Evolutionary conservation across 2,888 invertebrate genomes (phyloP), one percentile per base, ranked within the genome.

Genomic region (Heteropelma amictum): DNA sequence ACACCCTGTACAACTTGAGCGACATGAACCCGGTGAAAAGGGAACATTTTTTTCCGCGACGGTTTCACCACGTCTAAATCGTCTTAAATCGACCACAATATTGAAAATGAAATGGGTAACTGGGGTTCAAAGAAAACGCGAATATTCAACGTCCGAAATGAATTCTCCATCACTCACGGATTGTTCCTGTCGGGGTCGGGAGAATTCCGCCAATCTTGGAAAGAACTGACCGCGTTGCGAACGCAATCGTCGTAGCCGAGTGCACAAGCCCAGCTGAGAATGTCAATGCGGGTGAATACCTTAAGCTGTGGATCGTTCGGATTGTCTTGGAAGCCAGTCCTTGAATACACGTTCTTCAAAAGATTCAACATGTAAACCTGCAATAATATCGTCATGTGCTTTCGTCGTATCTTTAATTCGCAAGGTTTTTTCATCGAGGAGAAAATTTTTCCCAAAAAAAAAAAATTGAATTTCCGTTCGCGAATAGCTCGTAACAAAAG

Each of bases 161-260:
- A 26, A 49, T 6, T 26, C n/a, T 12, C 5, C 2, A 12, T 19
- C 7, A 38, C 93, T 92, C 88, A 96, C 95, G 95, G 94, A 87
- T 96, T 96, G 79, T 92, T 92, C 1, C 90, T 89, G 81, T 95
- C 94, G 1, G 96, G 95, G 84, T 94, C 92, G 0, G 94, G 92
- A 0, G 92, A 90, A 65, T 92, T 90, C 88, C 94, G 93, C 95
- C 96, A 96, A 80, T 93, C 93, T 28, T 93, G 92, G 85, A 95
- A 97, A 83, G 94, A 92, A 8, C 91, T 89, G 3, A 93, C 92
- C 0, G 96, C 93, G 68, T 94, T 93, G n/a, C 92, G 90, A 7
- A 96, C 90, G 83, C 97, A 97, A 81, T 93, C 93, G 4, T 91
- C 90, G 72, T 94, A 93, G 14, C 94, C 95, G 73, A 96, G 91